Percentiles rank a stretch among this genome's conserved stretches.
phyloP scores from a whole-genome alignment of 2,888 invertebrate genomes.

The Melanchra persicariae region DNA sequence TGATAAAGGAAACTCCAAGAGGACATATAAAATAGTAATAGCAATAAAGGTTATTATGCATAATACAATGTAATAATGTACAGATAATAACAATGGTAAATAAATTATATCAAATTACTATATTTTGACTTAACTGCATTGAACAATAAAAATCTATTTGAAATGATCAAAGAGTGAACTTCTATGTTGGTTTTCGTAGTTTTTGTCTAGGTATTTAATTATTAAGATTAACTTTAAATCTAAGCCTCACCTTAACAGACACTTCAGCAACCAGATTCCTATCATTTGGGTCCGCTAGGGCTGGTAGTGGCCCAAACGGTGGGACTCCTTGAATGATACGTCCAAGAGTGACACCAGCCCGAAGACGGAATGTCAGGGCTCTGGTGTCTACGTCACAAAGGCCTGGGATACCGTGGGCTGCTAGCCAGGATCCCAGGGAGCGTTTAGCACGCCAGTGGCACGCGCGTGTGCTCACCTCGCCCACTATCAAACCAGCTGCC shows the following conservation, averaged over 20 bases:
- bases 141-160: background rate
- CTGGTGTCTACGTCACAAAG: slow-evolving; percentile 98
- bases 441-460: slow-evolving; percentile 97
- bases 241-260: slow-evolving; percentile 92
- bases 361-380: slow-evolving; percentile 96
- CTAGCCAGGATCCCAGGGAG: slow-evolving; percentile 96
- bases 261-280: slow-evolving; percentile 98
- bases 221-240: background rate
- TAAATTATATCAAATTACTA: no score
- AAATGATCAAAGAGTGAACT: background rate
- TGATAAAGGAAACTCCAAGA: background rate
- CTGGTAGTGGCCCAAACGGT: slow-evolving; percentile 77
- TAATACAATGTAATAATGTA: background rate
- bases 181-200: background rate
- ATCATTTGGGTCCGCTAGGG: slow-evolving; percentile 94
- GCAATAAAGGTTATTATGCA: no score
- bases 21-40: no score
- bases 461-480: slow-evolving; percentile 95
- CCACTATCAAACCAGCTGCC: slow-evolving; percentile 97
- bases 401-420: slow-evolving; percentile 95
- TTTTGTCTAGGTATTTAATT: background rate
- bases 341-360: slow-evolving; percentile 96
- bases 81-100: background rate
- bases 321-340: slow-evolving; percentile 91
- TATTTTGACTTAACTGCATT: background rate